Conservation (phyloP, 2,888 invertebrate species). For the Deilephila elpenor region DNA sequence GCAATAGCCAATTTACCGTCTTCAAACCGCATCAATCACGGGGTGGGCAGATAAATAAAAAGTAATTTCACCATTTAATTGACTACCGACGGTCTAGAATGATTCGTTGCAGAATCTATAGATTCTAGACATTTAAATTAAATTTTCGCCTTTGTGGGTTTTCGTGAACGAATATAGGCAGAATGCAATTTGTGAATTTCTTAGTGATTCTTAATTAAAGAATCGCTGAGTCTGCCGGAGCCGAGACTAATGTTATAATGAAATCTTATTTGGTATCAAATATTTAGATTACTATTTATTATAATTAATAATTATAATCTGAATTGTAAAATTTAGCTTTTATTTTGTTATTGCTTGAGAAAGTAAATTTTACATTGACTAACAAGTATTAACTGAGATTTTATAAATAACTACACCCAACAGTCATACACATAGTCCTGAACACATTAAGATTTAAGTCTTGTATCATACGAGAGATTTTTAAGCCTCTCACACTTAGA, state of each 20-base stretch:
- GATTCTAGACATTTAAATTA: not conserved
- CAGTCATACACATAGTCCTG: too few relatives aligned
- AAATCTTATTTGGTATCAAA: not conserved
- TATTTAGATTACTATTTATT: too few relatives aligned
- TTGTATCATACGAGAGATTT: too few relatives aligned
- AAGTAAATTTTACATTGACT: too few relatives aligned
- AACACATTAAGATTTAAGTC: too few relatives aligned
- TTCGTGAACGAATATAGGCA: not conserved
- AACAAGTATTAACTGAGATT: too few relatives aligned
- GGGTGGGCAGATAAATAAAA: slow-evolving; percentile 22
- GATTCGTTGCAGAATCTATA: not conserved
- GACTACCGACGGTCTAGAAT: not conserved
- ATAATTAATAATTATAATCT: too few relatives aligned
- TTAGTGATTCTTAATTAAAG: not conserved
- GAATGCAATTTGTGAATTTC: not conserved
- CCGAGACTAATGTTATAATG: not conserved
- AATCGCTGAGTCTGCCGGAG: too few relatives aligned
- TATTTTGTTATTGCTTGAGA: too few relatives aligned
- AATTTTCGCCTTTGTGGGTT: not conserved
- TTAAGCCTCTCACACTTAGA: too few relatives aligned
- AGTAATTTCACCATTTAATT: slow-evolving; percentile 1
- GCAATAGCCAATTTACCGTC: slow-evolving; percentile 21
- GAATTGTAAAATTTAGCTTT: too few relatives aligned
- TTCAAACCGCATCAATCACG: slow-evolving; percentile 13
- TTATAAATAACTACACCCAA: too few relatives aligned